phyloP scores from a whole-genome alignment of 2,797 vertebrate genomes.

The Cheirogaleus major region DNA sequence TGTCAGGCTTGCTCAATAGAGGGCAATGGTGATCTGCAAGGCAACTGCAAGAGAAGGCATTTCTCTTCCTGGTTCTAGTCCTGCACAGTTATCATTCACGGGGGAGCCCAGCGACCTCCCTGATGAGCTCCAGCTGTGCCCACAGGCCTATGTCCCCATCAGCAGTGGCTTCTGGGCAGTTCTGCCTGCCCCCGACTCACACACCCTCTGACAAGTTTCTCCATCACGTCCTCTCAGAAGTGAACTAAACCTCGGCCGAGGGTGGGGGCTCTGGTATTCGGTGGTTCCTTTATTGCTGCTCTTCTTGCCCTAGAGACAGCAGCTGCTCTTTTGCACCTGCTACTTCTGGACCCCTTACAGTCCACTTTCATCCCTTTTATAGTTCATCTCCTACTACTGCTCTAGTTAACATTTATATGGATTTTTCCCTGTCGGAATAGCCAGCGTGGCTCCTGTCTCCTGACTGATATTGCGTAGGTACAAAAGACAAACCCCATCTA shows the following conservation, averaged over 20 bases:
- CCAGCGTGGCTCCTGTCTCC: neutral
- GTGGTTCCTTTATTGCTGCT: neutral
- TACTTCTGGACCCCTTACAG: neutral
- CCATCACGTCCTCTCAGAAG: neutral
- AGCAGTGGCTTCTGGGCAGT: neutral
- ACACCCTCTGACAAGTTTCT: neutral
- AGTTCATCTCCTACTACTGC: neutral
- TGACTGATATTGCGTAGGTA: neutral
- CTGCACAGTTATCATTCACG: fast-evolving
- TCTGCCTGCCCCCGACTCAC: neutral
- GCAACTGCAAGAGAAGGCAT: neutral
- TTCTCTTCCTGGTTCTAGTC: neutral
- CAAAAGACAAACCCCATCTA: neutral
- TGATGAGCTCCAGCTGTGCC: neutral
- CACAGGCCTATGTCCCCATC: neutral
- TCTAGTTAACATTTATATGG: neutral
- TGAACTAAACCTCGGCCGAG: neutral
- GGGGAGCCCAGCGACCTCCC: neutral
- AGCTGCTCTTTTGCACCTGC: neutral
- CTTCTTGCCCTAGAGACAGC: neutral
- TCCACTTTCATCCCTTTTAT: neutral
- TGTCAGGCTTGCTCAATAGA: neutral
- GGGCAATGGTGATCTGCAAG: neutral
- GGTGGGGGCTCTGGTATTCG: neutral
- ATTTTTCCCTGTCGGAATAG: neutral